Evolutionary conservation across 2,888 invertebrate species (phyloP).

Genomic region (Lobophora halterata): DNA sequence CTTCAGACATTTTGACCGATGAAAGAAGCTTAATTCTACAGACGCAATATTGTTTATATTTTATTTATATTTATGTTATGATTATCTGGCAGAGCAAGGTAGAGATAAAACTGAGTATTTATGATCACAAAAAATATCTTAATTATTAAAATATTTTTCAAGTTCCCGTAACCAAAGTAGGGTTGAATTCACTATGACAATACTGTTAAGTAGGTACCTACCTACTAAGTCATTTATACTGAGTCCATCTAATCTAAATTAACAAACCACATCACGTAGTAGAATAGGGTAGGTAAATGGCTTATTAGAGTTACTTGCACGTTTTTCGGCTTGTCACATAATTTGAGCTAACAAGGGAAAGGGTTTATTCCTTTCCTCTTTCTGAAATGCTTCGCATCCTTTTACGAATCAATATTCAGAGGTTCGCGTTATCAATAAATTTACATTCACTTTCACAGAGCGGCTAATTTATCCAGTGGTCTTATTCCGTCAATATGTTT

Average conservation of each 20-base stretch:
- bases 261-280: constrained; percentile 9
- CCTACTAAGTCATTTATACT: too few relatives aligned
- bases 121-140: too few relatives aligned
- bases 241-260: constrained; percentile 3
- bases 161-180: too few relatives aligned
- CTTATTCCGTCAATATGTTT: constrained; percentile 26
- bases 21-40: too few relatives aligned
- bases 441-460: constrained; percentile 13
- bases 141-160: too few relatives aligned
- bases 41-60: too few relatives aligned
- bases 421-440: constrained; percentile 9
- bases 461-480: constrained; percentile 19
- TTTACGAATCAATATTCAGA: constrained; percentile 11
- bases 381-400: constrained; percentile 4
- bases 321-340: constrained; percentile 10
- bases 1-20: too few relatives aligned
- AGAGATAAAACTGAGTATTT: too few relatives aligned
- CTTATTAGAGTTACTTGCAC: constrained; percentile 5
- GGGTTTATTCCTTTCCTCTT: constrained; percentile 6
- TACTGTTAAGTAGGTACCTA: background rate
- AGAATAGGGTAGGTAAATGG: constrained; percentile 3
- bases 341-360: constrained; percentile 12
- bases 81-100: too few relatives aligned
- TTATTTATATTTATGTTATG: too few relatives aligned
- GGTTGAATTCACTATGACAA: too few relatives aligned